Evolutionary conservation across 2,888 invertebrate species (phyloP).

Genomic region (Eudemis profundana): DNA sequence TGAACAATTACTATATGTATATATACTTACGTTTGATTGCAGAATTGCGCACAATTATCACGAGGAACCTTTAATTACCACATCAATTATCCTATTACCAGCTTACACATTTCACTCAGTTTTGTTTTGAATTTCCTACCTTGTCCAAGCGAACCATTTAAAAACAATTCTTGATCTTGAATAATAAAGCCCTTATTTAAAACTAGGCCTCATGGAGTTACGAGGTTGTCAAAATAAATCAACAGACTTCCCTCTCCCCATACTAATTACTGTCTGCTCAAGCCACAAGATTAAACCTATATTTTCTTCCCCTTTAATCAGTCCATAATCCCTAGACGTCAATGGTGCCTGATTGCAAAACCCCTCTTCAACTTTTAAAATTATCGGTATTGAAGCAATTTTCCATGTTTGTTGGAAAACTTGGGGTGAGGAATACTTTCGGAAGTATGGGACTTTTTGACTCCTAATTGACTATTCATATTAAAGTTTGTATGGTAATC

Average conservation of each 20-base stretch:
- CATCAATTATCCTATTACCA: conserved; percentile 35
- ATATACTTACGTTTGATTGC: background rate
- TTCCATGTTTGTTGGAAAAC: conserved; percentile 33
- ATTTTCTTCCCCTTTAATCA: conserved; percentile 56
- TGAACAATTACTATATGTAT: background rate
- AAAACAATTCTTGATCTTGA: background rate
- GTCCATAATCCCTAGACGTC: conserved; percentile 53
- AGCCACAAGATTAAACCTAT: conserved; percentile 48
- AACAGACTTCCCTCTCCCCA: conserved; percentile 26
- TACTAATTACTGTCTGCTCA: conserved; percentile 43
- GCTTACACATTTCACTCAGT: background rate
- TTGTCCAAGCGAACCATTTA: background rate
- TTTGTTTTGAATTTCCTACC: background rate
- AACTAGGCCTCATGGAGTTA: background rate
- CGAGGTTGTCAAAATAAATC: conserved; percentile 3
- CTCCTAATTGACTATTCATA: conserved; percentile 35
- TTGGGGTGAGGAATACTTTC: conserved; percentile 9
- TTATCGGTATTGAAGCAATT: conserved; percentile 50
- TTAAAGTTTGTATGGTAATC: conserved; percentile 23
- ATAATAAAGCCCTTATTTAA: background rate
- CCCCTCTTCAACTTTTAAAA: conserved; percentile 48
- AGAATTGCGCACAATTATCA: conserved; percentile 22
- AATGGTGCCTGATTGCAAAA: conserved; percentile 54
- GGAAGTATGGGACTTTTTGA: conserved; percentile 17
- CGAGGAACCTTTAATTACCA: conserved; percentile 21